Conservation (phyloP, 2,113 vertebrate genomes). For the Marmota monax region DNA sequence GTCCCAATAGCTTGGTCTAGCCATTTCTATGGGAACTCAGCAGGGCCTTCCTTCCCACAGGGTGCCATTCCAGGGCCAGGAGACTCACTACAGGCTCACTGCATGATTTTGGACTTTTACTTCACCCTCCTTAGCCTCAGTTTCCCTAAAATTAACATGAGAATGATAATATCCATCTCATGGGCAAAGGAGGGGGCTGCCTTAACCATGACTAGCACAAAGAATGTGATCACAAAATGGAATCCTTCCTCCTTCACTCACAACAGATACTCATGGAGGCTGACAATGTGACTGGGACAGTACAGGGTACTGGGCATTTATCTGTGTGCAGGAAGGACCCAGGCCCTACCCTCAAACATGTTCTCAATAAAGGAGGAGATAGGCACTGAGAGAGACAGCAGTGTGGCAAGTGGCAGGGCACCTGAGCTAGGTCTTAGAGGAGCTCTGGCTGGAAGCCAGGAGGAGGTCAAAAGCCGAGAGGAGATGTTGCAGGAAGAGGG, state of each 20-base stretch:
- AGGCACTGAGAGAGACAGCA: background rate
- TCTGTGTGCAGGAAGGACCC: background rate
- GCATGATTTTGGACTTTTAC: background rate
- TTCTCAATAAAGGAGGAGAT: background rate
- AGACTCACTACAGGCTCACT: background rate
- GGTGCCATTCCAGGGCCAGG: background rate
- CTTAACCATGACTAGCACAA: background rate
- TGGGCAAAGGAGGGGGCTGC: background rate
- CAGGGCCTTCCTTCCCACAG: conserved; percentile 20
- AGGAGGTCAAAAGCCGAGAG: background rate
- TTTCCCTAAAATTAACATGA: background rate
- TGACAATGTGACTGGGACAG: background rate
- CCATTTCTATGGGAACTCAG: background rate
- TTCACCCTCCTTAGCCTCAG: background rate
- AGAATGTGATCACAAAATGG: background rate
- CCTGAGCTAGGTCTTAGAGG: background rate
- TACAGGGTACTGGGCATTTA: background rate
- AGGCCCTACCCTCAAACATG: background rate
- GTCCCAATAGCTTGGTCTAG: background rate
- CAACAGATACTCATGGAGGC: background rate
- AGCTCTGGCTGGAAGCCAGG: background rate
- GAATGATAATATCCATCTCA: background rate
- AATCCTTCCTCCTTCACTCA: background rate
- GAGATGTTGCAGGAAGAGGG: background rate
- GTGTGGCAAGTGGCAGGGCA: background rate